phyloP scores from a whole-genome alignment of 2,113 vertebrate species.

The Eclectus roratus region DNA sequence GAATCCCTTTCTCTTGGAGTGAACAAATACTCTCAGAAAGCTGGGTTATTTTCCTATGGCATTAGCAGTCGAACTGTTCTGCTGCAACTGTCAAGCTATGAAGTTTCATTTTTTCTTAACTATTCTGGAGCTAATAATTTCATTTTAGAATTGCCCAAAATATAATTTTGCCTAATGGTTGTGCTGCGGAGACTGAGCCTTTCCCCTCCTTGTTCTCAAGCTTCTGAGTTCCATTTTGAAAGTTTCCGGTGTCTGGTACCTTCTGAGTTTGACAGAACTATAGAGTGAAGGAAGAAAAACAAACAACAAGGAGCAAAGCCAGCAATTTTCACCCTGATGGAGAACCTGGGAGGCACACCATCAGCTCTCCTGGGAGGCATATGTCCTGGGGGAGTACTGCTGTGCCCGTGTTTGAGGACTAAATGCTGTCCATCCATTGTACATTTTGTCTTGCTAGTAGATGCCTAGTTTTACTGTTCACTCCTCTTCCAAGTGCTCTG shows the following conservation, averaged over 20 bases:
- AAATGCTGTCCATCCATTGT: not conserved
- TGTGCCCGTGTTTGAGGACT: not conserved
- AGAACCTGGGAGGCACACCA: not conserved
- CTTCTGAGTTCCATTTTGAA: not conserved
- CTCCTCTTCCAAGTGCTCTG: not conserved
- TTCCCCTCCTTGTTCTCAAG: not conserved
- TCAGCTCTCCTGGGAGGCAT: rapidly evolving
- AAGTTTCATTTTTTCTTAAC: not conserved
- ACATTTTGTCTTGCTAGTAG: not conserved
- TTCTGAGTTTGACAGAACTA: not conserved
- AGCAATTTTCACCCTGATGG: not conserved
- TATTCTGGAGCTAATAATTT: not conserved
- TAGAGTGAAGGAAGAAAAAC: not conserved
- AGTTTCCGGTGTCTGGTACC: not conserved
- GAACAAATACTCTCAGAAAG: not conserved
- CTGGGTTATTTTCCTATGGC: not conserved
- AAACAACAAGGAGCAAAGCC: not conserved
- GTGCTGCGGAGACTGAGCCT: rapidly evolving
- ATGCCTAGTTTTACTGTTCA: not conserved
- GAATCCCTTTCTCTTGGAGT: not conserved
- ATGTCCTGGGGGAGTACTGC: not conserved
- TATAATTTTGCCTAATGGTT: not conserved
- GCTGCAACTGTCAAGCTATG: not conserved
- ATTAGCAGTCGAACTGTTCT: not conserved
- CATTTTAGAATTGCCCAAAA: not conserved